Base-by-base conservation (phyloP, 2,797 vertebrate genomes). In the Hippocampus kuda region DNA sequence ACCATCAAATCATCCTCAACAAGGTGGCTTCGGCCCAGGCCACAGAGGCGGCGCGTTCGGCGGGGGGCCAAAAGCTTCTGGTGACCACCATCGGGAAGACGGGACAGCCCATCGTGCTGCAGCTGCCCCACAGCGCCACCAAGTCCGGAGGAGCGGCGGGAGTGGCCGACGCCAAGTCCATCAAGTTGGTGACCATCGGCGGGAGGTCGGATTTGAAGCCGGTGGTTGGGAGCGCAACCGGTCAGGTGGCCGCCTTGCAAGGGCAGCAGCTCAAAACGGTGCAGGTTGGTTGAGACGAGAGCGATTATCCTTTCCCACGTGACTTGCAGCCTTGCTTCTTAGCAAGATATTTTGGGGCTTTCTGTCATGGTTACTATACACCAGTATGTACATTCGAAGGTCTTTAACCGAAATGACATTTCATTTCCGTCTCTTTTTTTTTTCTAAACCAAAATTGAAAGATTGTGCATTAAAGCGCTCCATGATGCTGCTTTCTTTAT, bases 1-100 rank as follows among this genome's bases (percentile, higher is more conserved):
- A 94, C 85, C 96, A 95, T 82, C 96, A 98, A 84, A 93, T 98
- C 76, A 93, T 98, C 82, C 91, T 98, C 76, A 99, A 97, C 85
- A 98, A 94, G 86, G 89, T 94, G 86, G 91, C 92, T 7, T 89
- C 94, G 70, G 73, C 88, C 60, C 89, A 93, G 1, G 87, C 92
- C 1, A 90, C 91, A 2, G 92, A 95, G 68, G 92, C 92, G 41
- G 90, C 92, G 4, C 92, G 89, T 81, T 68, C 86, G 10, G 78
- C 68, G 0, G 86, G 90, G 48, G 74, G 95, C 71, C 96, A 99
- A 74, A 98, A 99, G 83, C 91, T 99, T 57, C 90, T 98, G 81
- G 93, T 99, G 46, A 93, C 93, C 0, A 87, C 95, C 59, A 86
- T 98, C 72, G 93, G 94, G 77, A 99, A 98, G 86, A 87, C 94